phyloP scores from a whole-genome alignment of 2,888 invertebrate species.

The Nasonovia ribisnigri region DNA sequence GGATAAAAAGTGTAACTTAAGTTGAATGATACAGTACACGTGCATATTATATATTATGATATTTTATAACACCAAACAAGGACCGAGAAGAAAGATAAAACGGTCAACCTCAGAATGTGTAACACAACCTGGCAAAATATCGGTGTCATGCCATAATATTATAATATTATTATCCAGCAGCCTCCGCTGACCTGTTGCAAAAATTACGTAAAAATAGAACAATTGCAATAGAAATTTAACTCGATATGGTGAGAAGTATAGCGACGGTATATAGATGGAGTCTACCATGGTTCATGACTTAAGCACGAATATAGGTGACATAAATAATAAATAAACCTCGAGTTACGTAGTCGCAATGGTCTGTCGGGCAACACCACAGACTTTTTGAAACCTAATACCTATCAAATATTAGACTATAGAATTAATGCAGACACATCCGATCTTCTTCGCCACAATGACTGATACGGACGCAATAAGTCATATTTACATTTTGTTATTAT shows the following conservation, averaged over 20 bases:
- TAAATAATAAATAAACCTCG: not conserved
- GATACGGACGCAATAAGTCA: not conserved
- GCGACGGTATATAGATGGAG: not conserved
- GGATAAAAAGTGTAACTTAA: not conserved
- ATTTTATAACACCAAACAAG: not conserved
- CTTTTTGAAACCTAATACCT: not conserved
- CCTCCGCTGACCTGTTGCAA: not conserved
- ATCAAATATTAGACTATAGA: not conserved
- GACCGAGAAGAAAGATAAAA: not conserved
- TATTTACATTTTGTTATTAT: not conserved
- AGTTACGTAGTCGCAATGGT: not conserved
- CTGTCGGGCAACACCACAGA: not conserved
- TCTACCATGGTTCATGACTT: not conserved
- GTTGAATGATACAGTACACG: not conserved
- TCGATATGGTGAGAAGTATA: not conserved
- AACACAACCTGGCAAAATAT: not conserved
- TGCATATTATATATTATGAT: not conserved
- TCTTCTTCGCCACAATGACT: not conserved
- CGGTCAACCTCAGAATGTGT: not conserved
- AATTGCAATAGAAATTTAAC: not conserved
- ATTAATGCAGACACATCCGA: not conserved
- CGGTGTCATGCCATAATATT: not conserved
- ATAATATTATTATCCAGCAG: not conserved
- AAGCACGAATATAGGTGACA: not conserved
- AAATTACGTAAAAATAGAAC: not conserved